Conservation (phyloP, 1,140 invertebrate species). For the Caenorhabditis tropicalis region DNA sequence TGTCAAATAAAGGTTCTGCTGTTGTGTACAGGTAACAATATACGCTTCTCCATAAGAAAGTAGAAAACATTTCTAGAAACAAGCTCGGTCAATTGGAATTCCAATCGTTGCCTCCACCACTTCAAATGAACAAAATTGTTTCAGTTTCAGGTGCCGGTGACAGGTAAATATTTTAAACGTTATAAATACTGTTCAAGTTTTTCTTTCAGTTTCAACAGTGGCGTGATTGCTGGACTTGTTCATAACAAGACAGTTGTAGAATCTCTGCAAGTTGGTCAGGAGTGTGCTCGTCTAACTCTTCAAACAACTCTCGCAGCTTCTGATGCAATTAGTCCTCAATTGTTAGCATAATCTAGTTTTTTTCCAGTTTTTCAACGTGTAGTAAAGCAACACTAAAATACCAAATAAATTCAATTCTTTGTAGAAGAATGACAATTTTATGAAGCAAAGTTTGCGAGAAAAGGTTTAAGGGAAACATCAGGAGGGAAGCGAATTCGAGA, state of each 20-base stretch:
- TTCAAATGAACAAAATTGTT: conserved; percentile 9
- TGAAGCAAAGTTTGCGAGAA: too few species aligned
- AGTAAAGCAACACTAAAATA: too few species aligned
- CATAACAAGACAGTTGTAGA: not conserved
- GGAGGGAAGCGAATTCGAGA: not conserved
- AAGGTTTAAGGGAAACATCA: too few species aligned
- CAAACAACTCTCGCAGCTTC: not conserved
- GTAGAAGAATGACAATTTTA: too few species aligned
- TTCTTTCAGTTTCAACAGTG: conserved; percentile 16
- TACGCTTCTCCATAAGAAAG: too few species aligned
- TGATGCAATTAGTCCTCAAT: not conserved
- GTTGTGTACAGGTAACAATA: not conserved
- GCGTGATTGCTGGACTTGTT: not conserved
- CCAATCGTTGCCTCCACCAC: not conserved
- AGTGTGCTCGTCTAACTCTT: conserved; percentile 19
- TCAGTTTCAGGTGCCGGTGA: conserved; percentile 12
- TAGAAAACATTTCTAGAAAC: not conserved
- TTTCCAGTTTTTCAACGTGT: not conserved
- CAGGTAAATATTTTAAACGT: not conserved
- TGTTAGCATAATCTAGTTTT: not conserved
- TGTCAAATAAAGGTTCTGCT: not conserved
- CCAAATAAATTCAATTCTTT: too few species aligned
- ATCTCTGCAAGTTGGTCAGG: conserved; percentile 6
- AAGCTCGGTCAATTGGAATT: not conserved
- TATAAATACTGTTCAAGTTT: too few species aligned